A percentile compares a stretch with the other conserved stretches of the same genome.
Conservation (phyloP, 2,113 vertebrate genomes). For the Dermatemys mawii region DNA sequence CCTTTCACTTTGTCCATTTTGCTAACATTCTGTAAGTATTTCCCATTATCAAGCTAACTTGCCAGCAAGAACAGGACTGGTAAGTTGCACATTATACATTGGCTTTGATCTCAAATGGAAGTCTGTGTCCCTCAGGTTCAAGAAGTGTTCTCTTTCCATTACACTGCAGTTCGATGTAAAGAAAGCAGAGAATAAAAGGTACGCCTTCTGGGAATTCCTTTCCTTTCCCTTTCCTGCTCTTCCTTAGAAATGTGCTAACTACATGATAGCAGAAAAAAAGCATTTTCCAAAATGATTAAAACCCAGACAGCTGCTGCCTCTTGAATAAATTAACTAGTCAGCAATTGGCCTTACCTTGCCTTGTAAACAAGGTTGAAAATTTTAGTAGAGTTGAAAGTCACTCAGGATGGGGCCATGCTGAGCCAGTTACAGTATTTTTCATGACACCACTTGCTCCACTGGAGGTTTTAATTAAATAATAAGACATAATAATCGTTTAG, state of each 20-base stretch:
- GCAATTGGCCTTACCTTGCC: not conserved
- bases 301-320: not conserved
- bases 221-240: not conserved
- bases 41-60: not conserved
- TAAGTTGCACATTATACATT: not conserved
- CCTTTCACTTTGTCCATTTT: not conserved
- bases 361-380: not conserved
- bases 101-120: conserved; percentile 1
- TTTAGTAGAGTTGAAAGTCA: not conserved
- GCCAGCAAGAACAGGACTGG: not conserved
- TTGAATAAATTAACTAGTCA: not conserved
- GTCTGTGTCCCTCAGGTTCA: not conserved
- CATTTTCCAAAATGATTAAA: not conserved
- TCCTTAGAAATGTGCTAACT: not conserved
- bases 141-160: conserved; percentile 13
- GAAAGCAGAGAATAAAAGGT: not conserved
- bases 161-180: not conserved
- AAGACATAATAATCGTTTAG: not conserved
- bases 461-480: not conserved
- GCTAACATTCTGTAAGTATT: not conserved
- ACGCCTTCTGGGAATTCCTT: not conserved
- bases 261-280: not conserved
- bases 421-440: not conserved
- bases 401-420: not conserved
- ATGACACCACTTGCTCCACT: not conserved